Conservation (phyloP, 2,797 vertebrate genomes). For the Alectoris magna region DNA sequence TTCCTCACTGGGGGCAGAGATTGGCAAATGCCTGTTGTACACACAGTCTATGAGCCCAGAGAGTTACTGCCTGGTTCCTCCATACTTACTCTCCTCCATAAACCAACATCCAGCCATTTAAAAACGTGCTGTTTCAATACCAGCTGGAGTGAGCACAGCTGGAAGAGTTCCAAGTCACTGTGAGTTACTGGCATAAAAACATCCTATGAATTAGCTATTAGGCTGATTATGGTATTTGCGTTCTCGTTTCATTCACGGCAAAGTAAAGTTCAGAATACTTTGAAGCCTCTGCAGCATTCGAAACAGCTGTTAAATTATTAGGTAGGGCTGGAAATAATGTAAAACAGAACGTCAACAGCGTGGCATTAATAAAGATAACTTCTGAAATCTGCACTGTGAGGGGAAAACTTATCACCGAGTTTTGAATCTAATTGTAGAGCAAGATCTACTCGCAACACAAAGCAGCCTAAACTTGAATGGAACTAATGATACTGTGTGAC, state of each 20-base stretch:
- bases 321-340: neutral
- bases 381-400: neutral
- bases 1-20: neutral
- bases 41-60: neutral
- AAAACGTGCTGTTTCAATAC: neutral
- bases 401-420: neutral
- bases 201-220: neutral
- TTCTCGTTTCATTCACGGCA: slow-evolving; percentile 32
- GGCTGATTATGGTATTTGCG: neutral
- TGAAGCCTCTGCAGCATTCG: neutral
- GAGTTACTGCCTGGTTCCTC: neutral
- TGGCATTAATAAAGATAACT: neutral
- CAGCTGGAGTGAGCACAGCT: neutral
- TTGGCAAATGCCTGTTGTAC: neutral
- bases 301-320: neutral
- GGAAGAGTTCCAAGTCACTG: neutral
- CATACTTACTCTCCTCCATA: neutral
- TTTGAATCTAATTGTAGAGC: neutral
- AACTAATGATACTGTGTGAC: neutral
- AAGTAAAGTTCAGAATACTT: neutral
- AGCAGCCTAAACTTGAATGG: neutral
- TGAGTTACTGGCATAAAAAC: neutral
- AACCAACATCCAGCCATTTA: neutral
- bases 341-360: neutral
- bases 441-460: neutral